Percentiles rank a stretch among this genome's conserved stretches.
Evolutionary conservation across 30 jellyfish, hydroid and myxozoan species (phyloP).

Genomic region (Aurelia sp.): DNA sequence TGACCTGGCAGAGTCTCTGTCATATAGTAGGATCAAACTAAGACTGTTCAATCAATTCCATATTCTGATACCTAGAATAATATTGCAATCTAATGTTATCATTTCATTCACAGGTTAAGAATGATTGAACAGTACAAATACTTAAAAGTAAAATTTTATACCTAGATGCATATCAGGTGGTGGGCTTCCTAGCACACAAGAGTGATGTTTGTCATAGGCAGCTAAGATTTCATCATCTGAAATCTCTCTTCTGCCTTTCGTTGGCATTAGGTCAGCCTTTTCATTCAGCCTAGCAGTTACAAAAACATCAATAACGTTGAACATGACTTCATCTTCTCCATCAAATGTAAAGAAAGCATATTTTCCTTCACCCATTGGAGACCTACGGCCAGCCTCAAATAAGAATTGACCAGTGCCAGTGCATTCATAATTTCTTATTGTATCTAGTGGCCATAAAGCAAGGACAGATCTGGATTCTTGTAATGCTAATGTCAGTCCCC

Average conservation of each 20-base stretch:
- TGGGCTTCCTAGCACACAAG: slow-evolving; percentile 65
- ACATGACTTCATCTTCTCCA: slow-evolving; percentile 95
- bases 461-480: slow-evolving; percentile 92
- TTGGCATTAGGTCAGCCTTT: slow-evolving; percentile 67
- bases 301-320: slow-evolving; percentile 84
- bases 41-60: no score
- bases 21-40: no score
- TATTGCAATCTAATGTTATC: no score
- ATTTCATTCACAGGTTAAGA: no score
- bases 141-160: neutral
- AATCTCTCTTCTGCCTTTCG: slow-evolving; percentile 30
- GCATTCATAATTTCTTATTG: slow-evolving; percentile 91
- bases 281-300: slow-evolving; percentile 80
- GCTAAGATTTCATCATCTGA: slow-evolving; percentile 84
- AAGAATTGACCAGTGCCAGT: slow-evolving; percentile 87
- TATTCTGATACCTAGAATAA: no score
- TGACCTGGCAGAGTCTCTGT: no score
- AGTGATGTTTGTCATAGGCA: slow-evolving; percentile 83
- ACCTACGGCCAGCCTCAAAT: slow-evolving; percentile 92
- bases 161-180: slow-evolving; percentile 59
- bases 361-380: slow-evolving; percentile 97
- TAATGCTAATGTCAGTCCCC: slow-evolving; percentile 96
- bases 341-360: slow-evolving; percentile 75
- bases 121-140: no score
- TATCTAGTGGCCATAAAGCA: slow-evolving; percentile 93